Evolutionary conservation across 2,113 vertebrate genomes (phyloP), one percentile per base, ranked within the genome.

Genomic region (Genyomyrus donnyi): DNA sequence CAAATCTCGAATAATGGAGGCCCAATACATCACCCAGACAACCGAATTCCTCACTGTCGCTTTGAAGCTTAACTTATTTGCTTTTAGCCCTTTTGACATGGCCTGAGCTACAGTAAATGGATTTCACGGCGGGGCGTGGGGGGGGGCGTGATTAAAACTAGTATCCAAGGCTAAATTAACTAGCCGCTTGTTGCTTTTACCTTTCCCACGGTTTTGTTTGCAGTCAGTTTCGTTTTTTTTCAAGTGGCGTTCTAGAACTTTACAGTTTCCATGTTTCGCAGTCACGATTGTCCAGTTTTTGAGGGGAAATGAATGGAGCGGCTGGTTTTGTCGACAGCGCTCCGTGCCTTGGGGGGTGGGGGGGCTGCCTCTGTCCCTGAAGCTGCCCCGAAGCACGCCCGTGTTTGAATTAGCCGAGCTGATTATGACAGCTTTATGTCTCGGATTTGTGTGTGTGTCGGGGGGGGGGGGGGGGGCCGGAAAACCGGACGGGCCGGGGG

Each of bases 1-100:
- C 93, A 94, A 94, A 95, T 95, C 74, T 91, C 92, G 93, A 94
- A 94, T 95, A 96, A 96, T 95, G 91, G 93, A 92, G 91, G 91
- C 91, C 89, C 94, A 93, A 95, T 95, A 93, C 93, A 90, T 95
- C 94, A 94, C 94, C 92, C 87, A 87, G 70, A 92, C 50, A 90
- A 91, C 21, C 52, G 56, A 93, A 87, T 91, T 88, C 91, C 92
- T 91, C 27, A 31, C 88, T 90, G 91, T 15, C 89, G 92, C 84
- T 89, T 90, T 90, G 89, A 93, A 90, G 88, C 92, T 91, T 92
- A 91, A 90, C 91, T 92, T 93, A 45, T 88, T 58, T 35, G 52
- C 80, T 21, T 24, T 92, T 91, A 89, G 90, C 93, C n/a, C 10
- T 95, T 95, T 92, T 83, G 84, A 93, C 93, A 94, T 95, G 93